These are phyloP conservation scores for Ceuthmochares aereus DNA, from an alignment of 2,113 vertebrate genomes.

Conservation along the genomic window DNA sequence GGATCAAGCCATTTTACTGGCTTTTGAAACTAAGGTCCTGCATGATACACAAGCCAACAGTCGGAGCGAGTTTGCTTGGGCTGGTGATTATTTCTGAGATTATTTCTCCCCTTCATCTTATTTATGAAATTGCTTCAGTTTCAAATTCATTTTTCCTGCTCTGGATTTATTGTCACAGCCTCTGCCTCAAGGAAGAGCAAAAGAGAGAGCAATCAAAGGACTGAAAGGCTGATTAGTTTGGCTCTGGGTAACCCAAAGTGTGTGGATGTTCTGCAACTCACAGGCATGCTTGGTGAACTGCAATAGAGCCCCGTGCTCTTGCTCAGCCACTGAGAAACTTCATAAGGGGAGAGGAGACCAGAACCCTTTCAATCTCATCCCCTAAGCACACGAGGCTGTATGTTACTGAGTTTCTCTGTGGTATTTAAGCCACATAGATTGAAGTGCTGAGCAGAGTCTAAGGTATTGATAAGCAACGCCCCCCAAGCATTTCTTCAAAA, in stretches of 20 bases:
- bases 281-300: background rate
- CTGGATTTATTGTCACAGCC: background rate
- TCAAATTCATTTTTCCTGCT: background rate
- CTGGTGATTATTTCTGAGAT: background rate
- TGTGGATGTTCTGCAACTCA: background rate
- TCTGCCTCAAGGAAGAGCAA: background rate
- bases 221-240: background rate
- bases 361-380: background rate
- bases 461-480: background rate
- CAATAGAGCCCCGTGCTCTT: background rate
- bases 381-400: background rate
- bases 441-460: background rate
- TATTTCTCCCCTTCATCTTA: background rate
- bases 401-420: background rate
- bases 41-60: background rate
- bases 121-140: background rate
- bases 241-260: background rate
- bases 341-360: background rate
- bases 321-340: background rate
- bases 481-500: background rate
- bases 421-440: background rate
- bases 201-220: background rate
- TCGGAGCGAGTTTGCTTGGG: background rate
- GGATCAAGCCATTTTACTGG: background rate
- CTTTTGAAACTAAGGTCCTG: background rate